These are phyloP conservation scores for Ianthella basta DNA, from an alignment of 37 sponge, comb jelly and placozoan species.

Conservation along the genomic window DNA sequence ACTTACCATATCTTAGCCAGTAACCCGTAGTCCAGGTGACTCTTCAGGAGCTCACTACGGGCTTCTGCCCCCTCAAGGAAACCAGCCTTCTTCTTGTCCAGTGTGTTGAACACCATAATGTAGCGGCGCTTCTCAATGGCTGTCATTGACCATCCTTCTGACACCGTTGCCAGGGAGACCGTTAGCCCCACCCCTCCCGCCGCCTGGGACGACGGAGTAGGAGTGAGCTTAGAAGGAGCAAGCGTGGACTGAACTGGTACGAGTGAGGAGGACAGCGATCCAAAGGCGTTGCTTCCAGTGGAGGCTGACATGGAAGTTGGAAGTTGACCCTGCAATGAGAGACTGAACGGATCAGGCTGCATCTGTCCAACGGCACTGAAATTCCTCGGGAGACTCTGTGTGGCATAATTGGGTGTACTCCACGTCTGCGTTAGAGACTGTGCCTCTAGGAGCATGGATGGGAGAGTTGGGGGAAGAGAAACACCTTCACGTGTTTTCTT, in stretches of 20 bases:
- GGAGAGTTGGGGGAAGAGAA: neutral
- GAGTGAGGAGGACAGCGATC: neutral
- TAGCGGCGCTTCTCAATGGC: slow-evolving; percentile 32
- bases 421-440: neutral
- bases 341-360: neutral
- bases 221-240: neutral
- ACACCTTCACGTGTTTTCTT: slow-evolving; percentile 39
- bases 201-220: neutral
- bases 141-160: slow-evolving; percentile 45
- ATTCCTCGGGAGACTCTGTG: slow-evolving; percentile 18
- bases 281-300: neutral
- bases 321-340: neutral
- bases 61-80: slow-evolving; percentile 39
- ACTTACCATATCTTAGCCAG: slow-evolving; percentile 77
- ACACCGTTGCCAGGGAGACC: slow-evolving; percentile 31
- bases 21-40: slow-evolving; percentile 36
- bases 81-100: slow-evolving; percentile 50
- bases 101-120: slow-evolving; percentile 59
- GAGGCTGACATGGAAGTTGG: neutral
- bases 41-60: slow-evolving; percentile 47
- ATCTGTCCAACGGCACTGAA: too few species aligned
- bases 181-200: slow-evolving; percentile 45
- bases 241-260: neutral
- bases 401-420: neutral
- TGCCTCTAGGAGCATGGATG: neutral